phyloP scores from a whole-genome alignment of 1,140 invertebrate species.

The Atta texana region DNA sequence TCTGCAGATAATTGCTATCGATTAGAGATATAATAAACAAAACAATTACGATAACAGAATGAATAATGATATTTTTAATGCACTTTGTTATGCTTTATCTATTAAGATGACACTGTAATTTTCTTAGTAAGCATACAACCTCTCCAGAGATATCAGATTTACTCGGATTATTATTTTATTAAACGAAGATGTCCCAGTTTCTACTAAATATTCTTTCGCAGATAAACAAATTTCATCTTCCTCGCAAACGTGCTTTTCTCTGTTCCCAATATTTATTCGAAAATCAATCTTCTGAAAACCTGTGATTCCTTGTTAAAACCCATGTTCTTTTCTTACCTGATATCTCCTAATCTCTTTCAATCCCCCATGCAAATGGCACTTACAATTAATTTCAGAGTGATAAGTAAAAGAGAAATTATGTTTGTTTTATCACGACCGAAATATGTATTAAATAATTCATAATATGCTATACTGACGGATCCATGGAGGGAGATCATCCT shows the following conservation, averaged over 20 bases:
- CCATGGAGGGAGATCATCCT: too few relatives aligned
- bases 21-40: background rate
- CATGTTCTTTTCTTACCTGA: slow-evolving; percentile 18
- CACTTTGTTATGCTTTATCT: background rate
- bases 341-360: background rate
- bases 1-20: slow-evolving; percentile 8
- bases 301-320: slow-evolving; percentile 57
- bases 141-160: background rate
- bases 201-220: slow-evolving; percentile 12
- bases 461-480: too few relatives aligned
- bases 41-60: background rate
- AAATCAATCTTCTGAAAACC: slow-evolving; percentile 56
- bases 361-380: background rate
- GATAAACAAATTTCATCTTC: slow-evolving; percentile 62
- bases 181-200: background rate
- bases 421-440: background rate
- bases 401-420: slow-evolving; percentile 30
- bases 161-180: slow-evolving; percentile 13
- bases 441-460: background rate
- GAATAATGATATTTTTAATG: slow-evolving; percentile 10
- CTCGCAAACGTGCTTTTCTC: background rate
- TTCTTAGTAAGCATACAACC: background rate
- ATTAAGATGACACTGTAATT: background rate
- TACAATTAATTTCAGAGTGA: slow-evolving; percentile 34
- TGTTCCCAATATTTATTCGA: background rate